A percentile compares a stretch with the other conserved stretches of the same genome.
Conservation (phyloP, 2,797 vertebrate genomes). For the Thaleichthys pacificus region DNA sequence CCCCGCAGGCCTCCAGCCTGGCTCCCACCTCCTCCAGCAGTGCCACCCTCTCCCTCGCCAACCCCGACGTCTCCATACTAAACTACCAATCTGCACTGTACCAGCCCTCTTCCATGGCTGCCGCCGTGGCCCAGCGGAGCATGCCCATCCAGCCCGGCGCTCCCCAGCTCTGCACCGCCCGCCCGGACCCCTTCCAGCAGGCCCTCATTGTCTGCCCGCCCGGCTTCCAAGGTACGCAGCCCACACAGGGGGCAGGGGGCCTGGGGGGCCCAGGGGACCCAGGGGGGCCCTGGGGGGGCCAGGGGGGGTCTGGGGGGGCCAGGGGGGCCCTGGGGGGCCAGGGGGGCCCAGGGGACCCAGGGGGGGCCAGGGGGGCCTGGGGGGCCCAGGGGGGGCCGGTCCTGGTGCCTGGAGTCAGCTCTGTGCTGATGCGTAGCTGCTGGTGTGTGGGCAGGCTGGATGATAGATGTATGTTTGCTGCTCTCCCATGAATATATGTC, state of each 20-base stretch:
- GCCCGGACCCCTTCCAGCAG: slow-evolving; percentile 98
- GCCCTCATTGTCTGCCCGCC: slow-evolving; percentile 98
- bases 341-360: too few relatives aligned
- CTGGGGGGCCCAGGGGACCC: too few relatives aligned
- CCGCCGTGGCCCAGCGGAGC: slow-evolving; percentile 92
- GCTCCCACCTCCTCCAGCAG: slow-evolving; percentile 95
- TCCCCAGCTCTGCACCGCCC: slow-evolving; percentile 91
- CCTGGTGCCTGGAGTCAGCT: too few relatives aligned
- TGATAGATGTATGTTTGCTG: not conserved
- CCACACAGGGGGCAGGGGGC: too few relatives aligned
- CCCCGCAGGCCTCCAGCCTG: slow-evolving; percentile 91
- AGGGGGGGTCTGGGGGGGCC: too few relatives aligned
- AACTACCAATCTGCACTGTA: slow-evolving; percentile 98
- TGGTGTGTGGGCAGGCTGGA: not conserved
- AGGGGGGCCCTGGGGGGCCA: too few relatives aligned
- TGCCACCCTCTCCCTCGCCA: slow-evolving; percentile 96
- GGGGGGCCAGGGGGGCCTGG: too few relatives aligned
- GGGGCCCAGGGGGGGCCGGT: too few relatives aligned
- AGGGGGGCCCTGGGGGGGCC: too few relatives aligned
- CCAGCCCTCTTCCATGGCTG: slow-evolving; percentile 96
- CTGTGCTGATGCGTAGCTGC: too few relatives aligned
- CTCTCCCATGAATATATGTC: not conserved
- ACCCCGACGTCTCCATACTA: slow-evolving; percentile 96
- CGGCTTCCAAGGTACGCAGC: slow-evolving; percentile 93
- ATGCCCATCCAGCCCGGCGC: slow-evolving; percentile 93